Percentiles rank a stretch among this genome's conserved stretches.
phyloP scores from a whole-genome alignment of 2,113 vertebrate genomes.

The human (Homo sapiens) region GRCh38 chr4:108309501-108310000 shows the following conservation, averaged over 20 bases:
- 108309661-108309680: neutral
- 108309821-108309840: constrained; percentile 29
- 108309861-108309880: constrained; percentile 15
- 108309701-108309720: neutral
- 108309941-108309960: neutral
- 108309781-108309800: constrained; percentile 36
- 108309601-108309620: no score
- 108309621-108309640: no score
- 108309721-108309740: constrained; percentile 38
- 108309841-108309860: neutral
- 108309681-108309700: neutral
- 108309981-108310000: neutral
- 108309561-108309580: no score
- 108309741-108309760: constrained; percentile 57
- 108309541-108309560: no score
- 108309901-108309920: neutral
- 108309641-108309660: neutral
- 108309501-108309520: no score
- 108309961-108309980: neutral
- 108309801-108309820: constrained; percentile 3
- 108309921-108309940: neutral
- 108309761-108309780: constrained; percentile 12
- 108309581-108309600: no score
- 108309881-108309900: neutral
- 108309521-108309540: no score